Evolutionary conservation across 2,113 vertebrate genomes (phyloP), one percentile per base, ranked within the genome.

Genomic region (Pachypanchax playfairii): DNA sequence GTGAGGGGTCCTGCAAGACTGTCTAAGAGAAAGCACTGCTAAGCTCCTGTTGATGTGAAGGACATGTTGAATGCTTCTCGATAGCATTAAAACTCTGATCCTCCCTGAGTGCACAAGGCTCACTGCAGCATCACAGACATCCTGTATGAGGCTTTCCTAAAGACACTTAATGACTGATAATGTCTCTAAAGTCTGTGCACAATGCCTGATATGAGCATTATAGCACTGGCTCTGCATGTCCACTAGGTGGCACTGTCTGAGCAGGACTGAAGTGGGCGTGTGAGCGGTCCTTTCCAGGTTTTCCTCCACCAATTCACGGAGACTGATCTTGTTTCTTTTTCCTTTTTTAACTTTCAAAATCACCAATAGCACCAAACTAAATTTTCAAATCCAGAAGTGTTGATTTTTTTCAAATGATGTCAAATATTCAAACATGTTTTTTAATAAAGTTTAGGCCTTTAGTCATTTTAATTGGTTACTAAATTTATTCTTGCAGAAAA

Each of bases 1-100:
- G 31, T 62, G 64, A 84, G 52, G 81, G 61, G 51, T 75, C 84
- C 80, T 69, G 50, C 71, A 75, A 79, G 68, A 89, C 83, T 80
- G 74, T 83, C 83, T 68, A 63, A 79, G 75, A 85, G 82, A 84
- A 85, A 82, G 87, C 81, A 87, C 83, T 86, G 76, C 88, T 83
- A 85, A 81, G 75, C 82, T 88, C 88, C 88, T 79, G 81, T 83
- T 80, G 85, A 86, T 87, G 87, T 89, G 89, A 91, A 87, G 85
- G 87, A 87, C 85, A 65, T 43, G 61, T 77, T 64, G 64, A 87
- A 82, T 75, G 81, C 87, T 80, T 80, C 65, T 84, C 75, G 73
- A 56, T 70, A 77, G 83, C 81, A 85, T 83, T 77, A 29, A 79
- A 77, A 77, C 68, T 81, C 85, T 70, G 69, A 73, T 78, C 68